phyloP scores from a whole-genome alignment of 2,113 vertebrate genomes.

The Poeciliopsis turrubarensis region DNA sequence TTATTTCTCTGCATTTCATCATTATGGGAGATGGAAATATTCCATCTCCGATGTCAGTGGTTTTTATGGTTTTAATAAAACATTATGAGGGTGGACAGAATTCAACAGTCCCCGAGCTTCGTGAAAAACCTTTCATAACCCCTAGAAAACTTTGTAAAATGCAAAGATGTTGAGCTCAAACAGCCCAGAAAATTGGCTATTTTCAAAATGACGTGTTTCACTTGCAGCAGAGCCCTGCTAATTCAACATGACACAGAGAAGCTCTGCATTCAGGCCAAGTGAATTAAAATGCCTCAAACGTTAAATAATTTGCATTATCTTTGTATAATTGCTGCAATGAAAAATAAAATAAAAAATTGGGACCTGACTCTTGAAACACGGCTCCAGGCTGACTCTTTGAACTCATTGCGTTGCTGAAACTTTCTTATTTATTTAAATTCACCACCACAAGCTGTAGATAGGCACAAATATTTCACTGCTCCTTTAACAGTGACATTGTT shows the following conservation, averaged over 20 bases:
- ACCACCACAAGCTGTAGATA: too few species aligned
- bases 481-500: too few species aligned
- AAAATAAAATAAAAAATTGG: too few species aligned
- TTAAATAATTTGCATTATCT: conserved; percentile 16
- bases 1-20: conserved; percentile 55
- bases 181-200: not conserved
- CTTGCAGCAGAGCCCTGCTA: conserved; percentile 1
- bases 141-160: conserved; percentile 16
- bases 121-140: conserved; percentile 16
- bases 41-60: conserved; percentile 9
- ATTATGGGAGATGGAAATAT: conserved; percentile 20
- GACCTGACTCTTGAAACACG: not conserved
- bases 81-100: not conserved
- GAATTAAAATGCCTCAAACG: conserved; percentile 15
- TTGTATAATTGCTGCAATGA: conserved; percentile 7
- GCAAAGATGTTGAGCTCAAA: conserved; percentile 3
- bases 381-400: too few species aligned
- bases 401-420: too few species aligned
- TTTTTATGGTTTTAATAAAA: conserved; percentile 40
- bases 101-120: conserved; percentile 10
- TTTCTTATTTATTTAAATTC: too few species aligned
- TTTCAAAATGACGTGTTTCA: not conserved
- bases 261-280: not conserved
- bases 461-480: too few species aligned
- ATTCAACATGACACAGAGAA: conserved; percentile 17